These are phyloP conservation scores for Lutjanus campechanus DNA, from an alignment of 2,797 vertebrate genomes.

Conservation along the genomic window DNA sequence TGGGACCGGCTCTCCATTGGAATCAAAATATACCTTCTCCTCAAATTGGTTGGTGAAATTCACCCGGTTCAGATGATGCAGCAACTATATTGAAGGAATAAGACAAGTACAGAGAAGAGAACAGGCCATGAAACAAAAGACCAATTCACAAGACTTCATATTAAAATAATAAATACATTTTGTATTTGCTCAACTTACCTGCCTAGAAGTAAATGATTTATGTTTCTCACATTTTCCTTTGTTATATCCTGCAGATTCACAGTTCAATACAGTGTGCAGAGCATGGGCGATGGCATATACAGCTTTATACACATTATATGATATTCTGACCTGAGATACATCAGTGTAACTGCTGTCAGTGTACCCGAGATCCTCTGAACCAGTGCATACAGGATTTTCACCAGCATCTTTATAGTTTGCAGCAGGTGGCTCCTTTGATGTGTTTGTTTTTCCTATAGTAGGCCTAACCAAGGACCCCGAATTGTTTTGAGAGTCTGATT, in stretches of 20 bases:
- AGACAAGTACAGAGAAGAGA: neutral
- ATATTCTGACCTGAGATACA: slow-evolving; percentile 76
- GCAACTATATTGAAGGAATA: slow-evolving; percentile 64
- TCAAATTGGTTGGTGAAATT: slow-evolving; percentile 83
- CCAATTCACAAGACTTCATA: too few species aligned
- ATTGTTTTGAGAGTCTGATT: neutral
- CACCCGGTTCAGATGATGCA: slow-evolving; percentile 78
- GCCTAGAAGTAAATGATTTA: slow-evolving; percentile 47
- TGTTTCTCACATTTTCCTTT: slow-evolving; percentile 51
- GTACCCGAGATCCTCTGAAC: slow-evolving; percentile 68
- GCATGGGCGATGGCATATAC: slow-evolving; percentile 84
- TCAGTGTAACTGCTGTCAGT: slow-evolving; percentile 79
- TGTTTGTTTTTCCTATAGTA: neutral
- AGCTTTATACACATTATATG: slow-evolving; percentile 88
- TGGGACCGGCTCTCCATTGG: slow-evolving; percentile 83
- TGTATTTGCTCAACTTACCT: slow-evolving; percentile 44
- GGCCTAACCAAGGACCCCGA: neutral
- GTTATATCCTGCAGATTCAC: slow-evolving; percentile 35
- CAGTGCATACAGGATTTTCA: slow-evolving; percentile 58
- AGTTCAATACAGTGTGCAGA: slow-evolving; percentile 76
- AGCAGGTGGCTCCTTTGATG: neutral
- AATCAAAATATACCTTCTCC: slow-evolving; percentile 83
- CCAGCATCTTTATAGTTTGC: slow-evolving; percentile 56
- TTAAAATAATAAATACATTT: neutral
- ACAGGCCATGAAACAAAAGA: neutral